A percentile compares a stretch with the other conserved stretches of the same genome.
Conservation (phyloP, 2,113 vertebrate species). For the Myodes glareolus region DNA sequence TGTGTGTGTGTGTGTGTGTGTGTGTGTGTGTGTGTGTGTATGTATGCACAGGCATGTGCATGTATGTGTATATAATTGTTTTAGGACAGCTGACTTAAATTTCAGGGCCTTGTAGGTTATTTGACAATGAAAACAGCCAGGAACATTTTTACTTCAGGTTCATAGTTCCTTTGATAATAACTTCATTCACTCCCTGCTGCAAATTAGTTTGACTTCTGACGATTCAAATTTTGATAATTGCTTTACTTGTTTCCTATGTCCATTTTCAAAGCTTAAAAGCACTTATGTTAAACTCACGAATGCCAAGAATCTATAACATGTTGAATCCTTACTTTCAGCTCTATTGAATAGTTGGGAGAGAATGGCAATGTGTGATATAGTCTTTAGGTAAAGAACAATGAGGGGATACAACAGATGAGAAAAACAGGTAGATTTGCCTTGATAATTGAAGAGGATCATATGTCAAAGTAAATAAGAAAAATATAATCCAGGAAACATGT, state of each 20-base stretch:
- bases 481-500: neutral
- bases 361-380: neutral
- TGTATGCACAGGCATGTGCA: no score
- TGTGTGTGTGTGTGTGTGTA: neutral
- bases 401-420: neutral
- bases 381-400: neutral
- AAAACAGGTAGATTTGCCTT: neutral
- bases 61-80: neutral
- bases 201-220: neutral
- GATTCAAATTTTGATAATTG: slow-evolving; percentile 49
- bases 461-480: neutral
- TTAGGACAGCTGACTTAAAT: neutral
- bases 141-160: neutral
- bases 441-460: slow-evolving; percentile 3
- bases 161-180: neutral
- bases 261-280: slow-evolving; percentile 32
- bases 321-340: neutral
- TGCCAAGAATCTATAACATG: neutral
- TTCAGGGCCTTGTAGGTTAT: neutral
- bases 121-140: neutral
- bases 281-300: slow-evolving; percentile 4
- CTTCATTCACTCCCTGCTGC: neutral
- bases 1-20: neutral
- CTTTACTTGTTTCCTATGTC: slow-evolving; percentile 16
- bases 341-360: neutral